Evolutionary conservation across 2,888 invertebrate species (phyloP).

Genomic region (Sthenelais limicola): DNA sequence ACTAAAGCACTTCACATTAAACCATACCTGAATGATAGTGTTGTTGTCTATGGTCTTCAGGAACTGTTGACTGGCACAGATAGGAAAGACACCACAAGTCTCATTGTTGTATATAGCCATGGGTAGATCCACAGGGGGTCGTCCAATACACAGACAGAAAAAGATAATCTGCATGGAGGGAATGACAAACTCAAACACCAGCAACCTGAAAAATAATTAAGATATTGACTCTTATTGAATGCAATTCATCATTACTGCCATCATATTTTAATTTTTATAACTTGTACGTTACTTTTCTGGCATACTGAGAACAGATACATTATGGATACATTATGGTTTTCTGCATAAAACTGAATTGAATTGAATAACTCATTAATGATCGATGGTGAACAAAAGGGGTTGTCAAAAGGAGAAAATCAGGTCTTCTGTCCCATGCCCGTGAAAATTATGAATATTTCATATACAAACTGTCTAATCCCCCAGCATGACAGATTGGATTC

Average conservation of each 20-base stretch:
- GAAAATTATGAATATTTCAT: too few relatives aligned
- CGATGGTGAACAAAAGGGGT: too few relatives aligned
- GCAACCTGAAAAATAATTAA: constrained; percentile 74
- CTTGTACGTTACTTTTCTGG: too few relatives aligned
- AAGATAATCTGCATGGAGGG: constrained; percentile 96
- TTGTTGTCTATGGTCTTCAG: constrained; percentile 82
- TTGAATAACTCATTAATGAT: too few relatives aligned
- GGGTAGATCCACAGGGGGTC: constrained; percentile 78
- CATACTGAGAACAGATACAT: background rate
- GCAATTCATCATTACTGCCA: too few relatives aligned
- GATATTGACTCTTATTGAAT: background rate
- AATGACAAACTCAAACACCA: constrained; percentile 93
- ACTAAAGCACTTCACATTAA: too few relatives aligned
- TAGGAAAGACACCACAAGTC: constrained; percentile 64
- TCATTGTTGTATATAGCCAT: constrained; percentile 89
- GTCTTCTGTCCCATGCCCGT: too few relatives aligned
- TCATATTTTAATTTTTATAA: too few relatives aligned
- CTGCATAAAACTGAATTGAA: background rate
- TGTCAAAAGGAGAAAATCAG: too few relatives aligned
- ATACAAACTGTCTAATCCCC: too few relatives aligned
- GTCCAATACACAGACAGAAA: constrained; percentile 86
- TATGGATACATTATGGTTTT: background rate
- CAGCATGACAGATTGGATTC: too few relatives aligned
- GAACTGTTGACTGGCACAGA: constrained; percentile 50
- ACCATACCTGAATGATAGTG: constrained; percentile 74